Conservation (phyloP, 2,113 vertebrate species). For the Sylvia atricapilla region DNA sequence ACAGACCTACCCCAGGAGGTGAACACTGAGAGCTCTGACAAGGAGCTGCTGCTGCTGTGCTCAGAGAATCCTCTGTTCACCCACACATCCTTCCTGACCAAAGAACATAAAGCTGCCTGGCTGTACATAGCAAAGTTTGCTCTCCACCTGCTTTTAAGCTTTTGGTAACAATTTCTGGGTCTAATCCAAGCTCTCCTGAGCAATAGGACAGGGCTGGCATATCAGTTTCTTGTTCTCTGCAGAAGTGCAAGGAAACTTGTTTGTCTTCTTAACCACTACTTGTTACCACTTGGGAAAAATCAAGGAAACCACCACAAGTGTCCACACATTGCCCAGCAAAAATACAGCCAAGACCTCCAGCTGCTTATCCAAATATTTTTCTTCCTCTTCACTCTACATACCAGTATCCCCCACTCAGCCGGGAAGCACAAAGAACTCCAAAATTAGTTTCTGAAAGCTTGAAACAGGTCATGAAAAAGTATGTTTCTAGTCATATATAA, state of each 20-base stretch:
- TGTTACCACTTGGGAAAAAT: not conserved
- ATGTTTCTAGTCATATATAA: not conserved
- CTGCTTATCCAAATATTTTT: not conserved
- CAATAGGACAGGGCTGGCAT: not conserved
- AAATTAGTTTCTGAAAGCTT: not conserved
- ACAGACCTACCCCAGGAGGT: fast-evolving
- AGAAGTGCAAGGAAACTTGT: not conserved
- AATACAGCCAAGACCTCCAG: not conserved
- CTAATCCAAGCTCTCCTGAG: not conserved
- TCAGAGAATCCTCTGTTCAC: not conserved
- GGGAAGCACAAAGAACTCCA: not conserved
- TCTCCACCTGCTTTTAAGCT: not conserved
- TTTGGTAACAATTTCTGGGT: not conserved
- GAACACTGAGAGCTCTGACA: not conserved
- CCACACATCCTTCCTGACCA: not conserved
- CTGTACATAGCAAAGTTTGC: not conserved
- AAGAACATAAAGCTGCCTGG: not conserved
- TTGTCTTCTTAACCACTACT: not conserved
- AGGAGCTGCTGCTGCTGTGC: not conserved
- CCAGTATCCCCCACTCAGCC: not conserved
- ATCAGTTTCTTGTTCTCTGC: not conserved
- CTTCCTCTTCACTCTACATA: not conserved
- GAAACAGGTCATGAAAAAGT: not conserved
- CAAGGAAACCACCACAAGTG: not conserved
- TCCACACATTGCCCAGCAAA: not conserved